Base-by-base conservation (phyloP, 2,888 invertebrate genomes). In the Pyrrhosoma nymphula region DNA sequence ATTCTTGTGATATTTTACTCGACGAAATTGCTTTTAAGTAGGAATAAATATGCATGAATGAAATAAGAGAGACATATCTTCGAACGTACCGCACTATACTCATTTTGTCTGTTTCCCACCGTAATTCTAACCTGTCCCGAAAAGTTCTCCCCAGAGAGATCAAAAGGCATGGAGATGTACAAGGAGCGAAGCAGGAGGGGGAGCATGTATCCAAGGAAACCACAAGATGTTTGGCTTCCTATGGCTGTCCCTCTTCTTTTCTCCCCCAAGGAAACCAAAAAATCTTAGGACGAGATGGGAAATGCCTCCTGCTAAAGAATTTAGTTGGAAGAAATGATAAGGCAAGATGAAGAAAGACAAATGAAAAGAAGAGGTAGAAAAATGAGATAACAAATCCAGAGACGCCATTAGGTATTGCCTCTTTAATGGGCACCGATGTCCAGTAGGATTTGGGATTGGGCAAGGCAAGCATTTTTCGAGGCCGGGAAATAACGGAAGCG, bases 11-110 rank as follows among this genome's bases (percentile, higher is more conserved):
- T 82, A 16, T 35, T 82, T 82, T 1, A n/a, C 16, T 18, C 4
- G 35, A 14, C 12, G 14, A 82, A 82, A 82, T 82, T 35, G 30
- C 18, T 26, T 35, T 82, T 35, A 35, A 18, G 82, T 82, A 82
- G 82, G 30, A 82, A 82, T 82, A 82, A 82, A 82, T 82, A 82
- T 82, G 82, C 16, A 82, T 82, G 82, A 82, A 69, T 14, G 35
- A 82, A 82, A 82, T 82, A 35, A 82, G 30, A 16, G 69, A 69
- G 35, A 16, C 35, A 35, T 35, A 14, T 16, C 82, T 82, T 14
- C 35, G 10, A 10, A 75, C 30, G 10, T 12, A 30, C 35, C 82
- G n/a, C 30, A 12, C 82, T 18, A 35, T 16, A 35, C 82, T 82
- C 14, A 35, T 35, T 82, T 35, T 26, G 12, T 82, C 82, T 82